Evolutionary conservation across 2,888 invertebrate species (phyloP), one percentile per base, ranked within the genome.

Genomic region (Troides aeacus): DNA sequence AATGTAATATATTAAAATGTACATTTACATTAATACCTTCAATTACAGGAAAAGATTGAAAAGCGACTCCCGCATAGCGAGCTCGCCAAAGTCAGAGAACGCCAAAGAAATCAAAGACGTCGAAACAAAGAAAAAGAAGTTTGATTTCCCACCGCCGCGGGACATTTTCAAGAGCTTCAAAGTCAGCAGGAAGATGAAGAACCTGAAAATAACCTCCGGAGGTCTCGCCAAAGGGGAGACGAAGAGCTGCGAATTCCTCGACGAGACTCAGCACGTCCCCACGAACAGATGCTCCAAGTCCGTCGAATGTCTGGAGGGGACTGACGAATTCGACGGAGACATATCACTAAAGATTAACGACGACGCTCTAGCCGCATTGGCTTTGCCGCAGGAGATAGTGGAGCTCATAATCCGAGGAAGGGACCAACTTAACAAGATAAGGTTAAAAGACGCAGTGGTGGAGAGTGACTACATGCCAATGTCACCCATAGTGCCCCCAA

Each of bases 161-260:
- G 90, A 92, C 74, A 88, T 93, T 53, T 92, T 93, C 82, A 90
- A 87, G 73, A 93, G 88, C 74, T 92, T 92, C 81, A 88, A 88
- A 72, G 90, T 89, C 59, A 86, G 87, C 64, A 82, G 88, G 66
- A 91, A 90, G 72, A 88, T 87, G 87, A 90, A 89, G 69, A 86
- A 85, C 66, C 74, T 88, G 0, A 92, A 91, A 69, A 86, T 88
- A 57, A 78, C 85, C 0, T 53, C 79, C 30, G 80, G 82, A 3
- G 77, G 75, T 10, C 80, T 90, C 1, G 71, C 79, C 39, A 90
- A 90, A 63, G 88, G 86, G 5, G 90, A 90, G 72, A 86, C 90
- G 0, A 92, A 92, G 66, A 92, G 92, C 81, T 93, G 93, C 76
- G 93, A 93, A 74, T 91, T 86, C 64, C 76, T 93, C 0, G 93